A percentile compares a stretch with the other conserved stretches of the same genome.
These are phyloP conservation scores for Choloepus didactylus DNA, from an alignment of 2,797 vertebrate genomes.

Conservation along the genomic window DNA sequence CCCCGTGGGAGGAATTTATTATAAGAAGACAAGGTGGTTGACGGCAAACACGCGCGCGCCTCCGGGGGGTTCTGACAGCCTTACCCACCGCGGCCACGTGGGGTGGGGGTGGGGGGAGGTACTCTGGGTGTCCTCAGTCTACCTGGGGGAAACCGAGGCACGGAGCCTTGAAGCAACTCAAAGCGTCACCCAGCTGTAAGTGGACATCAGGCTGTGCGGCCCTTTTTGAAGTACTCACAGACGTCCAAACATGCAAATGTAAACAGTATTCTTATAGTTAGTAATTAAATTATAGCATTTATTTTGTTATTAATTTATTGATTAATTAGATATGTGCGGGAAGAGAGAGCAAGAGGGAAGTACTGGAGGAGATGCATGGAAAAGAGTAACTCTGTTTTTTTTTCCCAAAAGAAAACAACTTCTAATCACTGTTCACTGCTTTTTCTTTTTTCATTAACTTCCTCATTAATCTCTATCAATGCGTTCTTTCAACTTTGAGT, in stretches of 20 bases:
- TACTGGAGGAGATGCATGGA: neutral
- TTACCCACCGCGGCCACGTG: slow-evolving; percentile 84
- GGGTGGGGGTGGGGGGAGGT: too few relatives aligned
- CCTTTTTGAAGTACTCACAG: neutral
- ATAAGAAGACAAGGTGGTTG: neutral
- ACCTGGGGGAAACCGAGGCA: neutral
- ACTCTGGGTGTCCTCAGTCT: neutral
- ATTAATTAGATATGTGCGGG: too few relatives aligned
- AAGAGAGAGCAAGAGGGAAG: neutral
- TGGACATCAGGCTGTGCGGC: neutral
- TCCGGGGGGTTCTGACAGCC: slow-evolving; percentile 44
- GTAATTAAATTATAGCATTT: too few relatives aligned
- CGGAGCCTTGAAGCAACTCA: slow-evolving; percentile 69
- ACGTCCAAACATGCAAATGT: neutral
- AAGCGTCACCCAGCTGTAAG: neutral
- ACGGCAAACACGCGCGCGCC: neutral
- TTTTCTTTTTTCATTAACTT: neutral
- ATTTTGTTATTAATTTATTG: too few relatives aligned
- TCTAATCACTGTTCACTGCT: neutral
- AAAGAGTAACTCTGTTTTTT: neutral
- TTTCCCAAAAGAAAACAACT: neutral
- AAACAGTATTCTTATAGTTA: neutral
- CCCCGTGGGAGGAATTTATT: neutral
- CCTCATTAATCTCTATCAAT: neutral
- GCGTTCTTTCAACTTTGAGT: neutral